phyloP scores from a whole-genome alignment of 2,888 invertebrate species.

The Drosophila pseudotakahashii region DNA sequence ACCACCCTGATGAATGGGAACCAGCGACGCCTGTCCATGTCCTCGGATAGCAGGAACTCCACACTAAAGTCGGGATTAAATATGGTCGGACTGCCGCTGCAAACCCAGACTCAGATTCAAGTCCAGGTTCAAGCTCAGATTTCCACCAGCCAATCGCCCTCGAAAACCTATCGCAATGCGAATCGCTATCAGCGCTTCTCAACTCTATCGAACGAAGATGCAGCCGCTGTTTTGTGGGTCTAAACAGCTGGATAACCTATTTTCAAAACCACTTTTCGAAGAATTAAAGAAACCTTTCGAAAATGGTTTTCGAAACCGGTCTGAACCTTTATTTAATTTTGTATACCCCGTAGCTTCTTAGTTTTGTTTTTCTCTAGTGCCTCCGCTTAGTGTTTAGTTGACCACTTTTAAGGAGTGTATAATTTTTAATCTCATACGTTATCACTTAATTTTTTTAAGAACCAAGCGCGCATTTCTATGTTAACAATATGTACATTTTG shows the following conservation, averaged over 20 bases:
- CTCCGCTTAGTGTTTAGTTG: conserved; percentile 27
- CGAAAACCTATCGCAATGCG: conserved; percentile 80
- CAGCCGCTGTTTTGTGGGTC: conserved; percentile 82
- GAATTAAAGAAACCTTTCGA: no score
- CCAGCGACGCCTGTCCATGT: conserved; percentile 57
- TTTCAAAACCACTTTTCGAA: neutral
- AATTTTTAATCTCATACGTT: conserved; percentile 15
- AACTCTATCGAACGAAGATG: conserved; percentile 82
- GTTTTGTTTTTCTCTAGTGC: conserved; percentile 41
- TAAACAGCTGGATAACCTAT: conserved; percentile 40
- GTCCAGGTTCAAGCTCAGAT: conserved; percentile 51
- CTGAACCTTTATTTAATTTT: conserved; percentile 11
- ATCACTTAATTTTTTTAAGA: conserved; percentile 30
- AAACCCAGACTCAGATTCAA: conserved; percentile 26
- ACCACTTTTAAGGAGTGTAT: conserved; percentile 8
- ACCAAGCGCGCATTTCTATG: conserved; percentile 60
- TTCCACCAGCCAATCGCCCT: conserved; percentile 57
- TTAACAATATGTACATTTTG: conserved; percentile 48
- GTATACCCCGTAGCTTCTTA: conserved; percentile 6
- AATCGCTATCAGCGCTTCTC: conserved; percentile 82
- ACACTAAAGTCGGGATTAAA: conserved; percentile 81
- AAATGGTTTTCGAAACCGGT: no score
- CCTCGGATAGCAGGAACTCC: conserved; percentile 81
- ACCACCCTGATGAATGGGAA: conserved; percentile 70
- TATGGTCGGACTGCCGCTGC: conserved; percentile 77